Evolutionary conservation across 1,140 invertebrate species (phyloP), one percentile per base, ranked within the genome.

Genomic region (Drosophila punjabiensis): DNA sequence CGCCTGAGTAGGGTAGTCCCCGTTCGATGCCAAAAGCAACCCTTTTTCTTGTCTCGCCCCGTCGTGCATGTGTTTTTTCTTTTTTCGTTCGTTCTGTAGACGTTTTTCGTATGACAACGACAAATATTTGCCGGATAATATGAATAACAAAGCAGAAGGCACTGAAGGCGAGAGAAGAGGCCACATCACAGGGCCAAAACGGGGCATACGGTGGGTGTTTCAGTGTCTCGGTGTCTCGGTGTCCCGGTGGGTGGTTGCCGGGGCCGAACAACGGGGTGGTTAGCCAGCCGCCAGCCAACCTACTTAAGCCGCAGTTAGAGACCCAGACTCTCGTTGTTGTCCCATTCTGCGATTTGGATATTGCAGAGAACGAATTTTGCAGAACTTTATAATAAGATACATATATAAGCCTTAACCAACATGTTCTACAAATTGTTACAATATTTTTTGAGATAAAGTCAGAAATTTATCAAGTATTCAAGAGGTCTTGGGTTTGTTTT

Each of bases 101-200:
- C 84, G 81, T 89, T 90, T 89, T 89, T 85, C 81, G 78, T 88
- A 82, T 90, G 86, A 89, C 86, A 89, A 82, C 86, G 86, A 86
- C 86, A 89, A 89, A 89, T 89, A 89, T 89, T 89, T 89, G 86
- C 86, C 79, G 86, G 86, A 89, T 89, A 89, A 89, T 89, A 89
- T 89, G 86, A 90, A 89, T 89, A 89, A 89, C 86, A 89, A 89
- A 78, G 88, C 81, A 74, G 59, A 61, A 69, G 61, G 71, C 68
- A 58, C 30, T 43, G 24, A 45, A 76, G 55, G 63, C 63, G 71
- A 80, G 64, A 56, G 69, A 76, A 71, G 76, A 69, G 48, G 55
- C 53, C 69, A 48, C 55, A 70, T 61, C 68, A 53, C 56, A 68
- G 63, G 65, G 41, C 62, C 33, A 56, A 16, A 65, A 24, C 28